phyloP scores from a whole-genome alignment of 2,113 vertebrate genomes.

The Vulpes lagopus region DNA sequence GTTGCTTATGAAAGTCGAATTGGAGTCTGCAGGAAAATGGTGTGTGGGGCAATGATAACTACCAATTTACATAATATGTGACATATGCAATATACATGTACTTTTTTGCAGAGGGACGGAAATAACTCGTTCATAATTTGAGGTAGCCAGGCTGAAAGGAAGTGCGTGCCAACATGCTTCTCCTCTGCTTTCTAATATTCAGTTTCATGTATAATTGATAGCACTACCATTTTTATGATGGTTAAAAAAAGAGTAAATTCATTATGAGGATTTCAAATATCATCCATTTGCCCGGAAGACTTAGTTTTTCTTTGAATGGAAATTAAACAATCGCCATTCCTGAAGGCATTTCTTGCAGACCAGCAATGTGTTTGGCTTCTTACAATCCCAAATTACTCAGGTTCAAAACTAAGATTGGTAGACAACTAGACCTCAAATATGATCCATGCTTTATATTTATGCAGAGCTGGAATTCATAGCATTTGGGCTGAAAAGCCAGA shows the following conservation, averaged over 20 bases:
- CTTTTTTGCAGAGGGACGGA: neutral
- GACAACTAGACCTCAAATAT: constrained; percentile 3
- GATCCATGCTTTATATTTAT: neutral
- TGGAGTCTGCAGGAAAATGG: constrained; percentile 47
- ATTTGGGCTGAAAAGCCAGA: neutral
- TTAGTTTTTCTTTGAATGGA: constrained; percentile 76
- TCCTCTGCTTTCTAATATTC: constrained; percentile 72
- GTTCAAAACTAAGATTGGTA: neutral
- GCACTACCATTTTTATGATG: constrained; percentile 83
- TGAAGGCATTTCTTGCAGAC: constrained; percentile 66
- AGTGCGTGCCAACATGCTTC: constrained; percentile 58
- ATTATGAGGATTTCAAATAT: constrained; percentile 86
- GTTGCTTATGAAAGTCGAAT: constrained; percentile 40
- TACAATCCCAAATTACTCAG: constrained; percentile 42
- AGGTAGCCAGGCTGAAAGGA: constrained; percentile 69
- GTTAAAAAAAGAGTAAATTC: constrained; percentile 85
- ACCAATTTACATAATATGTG: constrained; percentile 46
- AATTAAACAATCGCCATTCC: constrained; percentile 37
- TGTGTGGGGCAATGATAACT: neutral
- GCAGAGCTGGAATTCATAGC: neutral
- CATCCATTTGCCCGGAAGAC: constrained; percentile 76
- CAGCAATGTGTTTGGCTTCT: constrained; percentile 68
- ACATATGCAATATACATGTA: constrained; percentile 8
- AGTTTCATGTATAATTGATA: constrained; percentile 84
- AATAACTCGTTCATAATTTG: constrained; percentile 73